Evolutionary conservation across 2,113 vertebrate genomes (phyloP), one percentile per base, ranked within the genome.

Genomic region (Pseudopipra pipra): DNA sequence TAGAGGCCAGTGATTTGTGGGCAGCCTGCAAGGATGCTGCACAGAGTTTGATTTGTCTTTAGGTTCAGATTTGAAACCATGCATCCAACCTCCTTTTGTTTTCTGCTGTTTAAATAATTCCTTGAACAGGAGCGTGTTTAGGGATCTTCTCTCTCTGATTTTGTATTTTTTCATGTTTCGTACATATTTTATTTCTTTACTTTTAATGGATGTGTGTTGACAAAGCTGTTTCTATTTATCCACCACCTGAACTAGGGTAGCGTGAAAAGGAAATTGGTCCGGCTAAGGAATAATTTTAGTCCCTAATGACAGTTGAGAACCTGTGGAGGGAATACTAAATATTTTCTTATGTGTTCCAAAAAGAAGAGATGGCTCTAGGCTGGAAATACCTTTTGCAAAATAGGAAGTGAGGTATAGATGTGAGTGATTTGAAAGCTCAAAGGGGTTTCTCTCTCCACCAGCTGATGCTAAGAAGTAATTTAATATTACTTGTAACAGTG

Each of bases 171-270:
- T 80, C 9, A 5, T 81, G 54, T 86, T 93, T 82, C 73, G 5
- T 65, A 35, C 14, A 0, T 63, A 30, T 72, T 94, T 91, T 92
- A 59, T 95, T 78, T 87, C 39, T 27, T 59, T 89, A 2, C 77
- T 87, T 88, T 59, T 84, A 62, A 43, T 31, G 39, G 14, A 11
- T 47, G 20, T 66, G 31, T 63, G 47, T 83, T 90, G 71, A 49
- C 67, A 89, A 92, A 90, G 67, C 87, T 97, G 86, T 96, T 94
- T 93, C 80, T 95, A 19, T 88, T 96, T 96, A 95, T 58, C 67
- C 61, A 54, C 61, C 58, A 67, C 72, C 84, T 95, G 94, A 88
- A 74, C 51, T 56, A 46, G 67, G 31, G 35, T 65, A 56, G 47
- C 11, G 8, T 85, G 86, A 87, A 88, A 77, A 94, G 75, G 88